Evolutionary conservation across 2,113 vertebrate genomes (phyloP), one percentile per base, ranked within the genome.

Genomic region (crab-eating macaque (Macaca fascicularis)): DNA sequence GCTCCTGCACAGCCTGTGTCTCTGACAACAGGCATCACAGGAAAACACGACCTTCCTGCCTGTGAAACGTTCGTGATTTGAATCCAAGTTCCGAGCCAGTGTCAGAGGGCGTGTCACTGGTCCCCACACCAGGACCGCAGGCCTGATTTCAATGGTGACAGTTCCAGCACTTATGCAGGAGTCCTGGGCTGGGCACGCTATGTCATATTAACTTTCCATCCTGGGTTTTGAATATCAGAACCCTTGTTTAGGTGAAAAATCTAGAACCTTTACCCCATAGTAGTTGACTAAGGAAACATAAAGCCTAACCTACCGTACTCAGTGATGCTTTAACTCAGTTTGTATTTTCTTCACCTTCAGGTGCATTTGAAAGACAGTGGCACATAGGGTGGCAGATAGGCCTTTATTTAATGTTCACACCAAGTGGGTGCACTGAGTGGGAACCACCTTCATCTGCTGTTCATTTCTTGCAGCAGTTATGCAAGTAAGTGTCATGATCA

Each of bases 361-460:
- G 0, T 61, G n/a, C 70, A 4, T 50, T 75, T 61, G 87, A 40
- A 80, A 82, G 90, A 12, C 25, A 1, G 6, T 43, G 70, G 64
- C 6, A 19, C 35, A 2, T 3, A 4, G 4, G 22, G 22, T 5
- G 12, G 23, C 23, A 22, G 8, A 2, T 8, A 20, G 48, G 40
- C 13, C 4, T 93, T 32, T 55, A 2, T 22, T 43, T 67, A 78
- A 67, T 64, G 45, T 83, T 50, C 38, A 79, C 23, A 8, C 3
- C n/a, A 14, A 40, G 61, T 23, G 13, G 48, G 64, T 10, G 0
- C 25, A 7, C 61, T 6, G 38, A 22, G 38, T 38, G 20, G 61
- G 59, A 83, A n/a, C 83, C 74, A 48, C 82, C 27, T 75, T 70
- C 2, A 27, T 64, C 61, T 64, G 13, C 61, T 64, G 61, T 32